Conservation (phyloP, 2,113 vertebrate species). For the Mixornis gularis region DNA sequence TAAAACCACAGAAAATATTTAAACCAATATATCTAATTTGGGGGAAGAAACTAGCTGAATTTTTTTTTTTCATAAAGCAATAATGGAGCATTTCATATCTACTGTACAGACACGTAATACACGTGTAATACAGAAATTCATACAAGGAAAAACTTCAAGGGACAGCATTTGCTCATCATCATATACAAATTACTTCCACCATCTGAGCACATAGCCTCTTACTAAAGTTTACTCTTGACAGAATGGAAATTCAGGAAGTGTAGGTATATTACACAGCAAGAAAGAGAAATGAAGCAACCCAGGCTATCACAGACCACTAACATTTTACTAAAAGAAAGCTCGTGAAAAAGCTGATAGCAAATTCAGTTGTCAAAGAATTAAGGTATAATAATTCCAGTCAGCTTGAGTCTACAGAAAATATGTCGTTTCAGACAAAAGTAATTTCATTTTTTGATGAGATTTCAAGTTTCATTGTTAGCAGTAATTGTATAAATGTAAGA, state of each 20-base stretch:
- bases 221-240: not conserved
- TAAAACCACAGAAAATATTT: not conserved
- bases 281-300: not conserved
- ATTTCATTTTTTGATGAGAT: constrained; percentile 19
- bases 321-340: not conserved
- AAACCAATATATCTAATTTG: not conserved
- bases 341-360: not conserved
- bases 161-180: not conserved
- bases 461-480: not conserved
- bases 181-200: not conserved
- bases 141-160: not conserved
- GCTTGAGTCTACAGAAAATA: constrained; percentile 1
- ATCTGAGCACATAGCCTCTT: not conserved
- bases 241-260: not conserved
- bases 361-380: constrained; percentile 23
- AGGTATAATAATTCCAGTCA: not conserved
- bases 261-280: not conserved
- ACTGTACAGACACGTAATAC: not conserved
- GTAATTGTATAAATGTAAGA: not conserved
- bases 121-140: not conserved
- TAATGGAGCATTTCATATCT: not conserved
- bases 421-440: not conserved
- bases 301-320: not conserved
- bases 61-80: not conserved
- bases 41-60: not conserved